Percentiles rank a stretch among this genome's conserved stretches.
These are phyloP conservation scores for Ancistrus triradiatus DNA, from an alignment of 2,113 vertebrate species.

Conservation along the genomic window DNA sequence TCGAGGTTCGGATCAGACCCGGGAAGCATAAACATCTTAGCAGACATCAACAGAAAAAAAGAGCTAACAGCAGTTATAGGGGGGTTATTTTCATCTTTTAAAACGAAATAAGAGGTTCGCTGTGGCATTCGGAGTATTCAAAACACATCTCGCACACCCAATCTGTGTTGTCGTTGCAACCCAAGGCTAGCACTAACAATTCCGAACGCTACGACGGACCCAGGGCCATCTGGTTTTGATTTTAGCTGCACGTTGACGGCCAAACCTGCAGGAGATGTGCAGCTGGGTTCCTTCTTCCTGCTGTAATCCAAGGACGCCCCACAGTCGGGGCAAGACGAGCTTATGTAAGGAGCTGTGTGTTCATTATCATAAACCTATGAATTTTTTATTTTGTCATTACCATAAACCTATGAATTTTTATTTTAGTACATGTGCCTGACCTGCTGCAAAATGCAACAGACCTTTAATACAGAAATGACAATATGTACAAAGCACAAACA, in stretches of 20 bases:
- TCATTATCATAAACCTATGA: too few relatives aligned
- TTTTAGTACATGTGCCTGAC: too few relatives aligned
- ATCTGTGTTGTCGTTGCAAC: constrained; percentile 1
- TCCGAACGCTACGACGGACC: neutral
- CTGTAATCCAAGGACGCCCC: neutral
- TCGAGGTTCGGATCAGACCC: constrained; percentile 4
- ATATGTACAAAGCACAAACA: too few relatives aligned
- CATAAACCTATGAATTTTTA: too few relatives aligned
- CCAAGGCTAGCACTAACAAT: constrained; percentile 5
- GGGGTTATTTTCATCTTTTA: neutral
- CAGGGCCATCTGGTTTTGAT: constrained; percentile 21
- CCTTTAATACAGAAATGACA: too few relatives aligned
- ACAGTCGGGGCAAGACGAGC: neutral
- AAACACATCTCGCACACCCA: neutral
- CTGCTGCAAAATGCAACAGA: too few relatives aligned
- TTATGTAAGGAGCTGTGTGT: neutral
- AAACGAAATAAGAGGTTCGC: constrained; percentile 16
- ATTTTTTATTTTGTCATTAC: too few relatives aligned
- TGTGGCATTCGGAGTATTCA: constrained; percentile 14
- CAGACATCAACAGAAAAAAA: constrained; percentile 21
- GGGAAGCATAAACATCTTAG: constrained; percentile 12
- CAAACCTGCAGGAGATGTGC: constrained; percentile 6
- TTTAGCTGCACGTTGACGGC: too few relatives aligned
- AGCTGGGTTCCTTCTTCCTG: neutral
- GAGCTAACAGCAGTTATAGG: too few relatives aligned